Percentiles rank a stretch among this genome's conserved stretches.
These are phyloP conservation scores for Colletes gigas DNA, from an alignment of 1,140 invertebrate species.

Conservation along the genomic window DNA sequence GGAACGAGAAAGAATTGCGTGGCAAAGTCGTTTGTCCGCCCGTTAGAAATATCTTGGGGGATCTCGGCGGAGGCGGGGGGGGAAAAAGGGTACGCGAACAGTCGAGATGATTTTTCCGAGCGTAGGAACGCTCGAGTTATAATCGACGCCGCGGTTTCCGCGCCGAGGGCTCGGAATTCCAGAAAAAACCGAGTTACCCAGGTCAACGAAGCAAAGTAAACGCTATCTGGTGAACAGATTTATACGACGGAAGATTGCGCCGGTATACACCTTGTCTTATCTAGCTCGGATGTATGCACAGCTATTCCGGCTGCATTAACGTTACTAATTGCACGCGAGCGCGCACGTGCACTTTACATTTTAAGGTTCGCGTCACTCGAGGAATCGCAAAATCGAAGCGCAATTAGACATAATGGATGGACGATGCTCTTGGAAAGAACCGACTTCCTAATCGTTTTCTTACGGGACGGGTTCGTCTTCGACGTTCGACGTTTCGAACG, in stretches of 20 bases:
- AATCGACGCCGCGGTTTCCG: background rate
- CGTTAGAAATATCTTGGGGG: no score
- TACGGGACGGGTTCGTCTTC: background rate
- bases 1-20: no score
- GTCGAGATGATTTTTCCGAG: no score
- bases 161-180: background rate
- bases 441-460: conserved; percentile 16
- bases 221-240: conserved; percentile 16
- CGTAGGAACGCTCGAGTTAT: background rate
- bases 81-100: no score
- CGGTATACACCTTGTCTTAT: conserved; percentile 16
- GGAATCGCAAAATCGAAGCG: conserved; percentile 18
- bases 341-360: conserved; percentile 14
- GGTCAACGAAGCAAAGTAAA: background rate
- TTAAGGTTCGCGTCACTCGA: background rate
- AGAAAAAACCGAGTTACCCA: background rate
- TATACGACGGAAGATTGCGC: conserved; percentile 3
- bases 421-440: background rate
- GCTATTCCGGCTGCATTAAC: background rate
- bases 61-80: no score
- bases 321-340: conserved; percentile 26
- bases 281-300: conserved; percentile 5
- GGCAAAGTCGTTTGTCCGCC: no score
- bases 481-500: background rate
- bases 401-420: conserved; percentile 23